These are phyloP conservation scores for Intellagama lesueurii DNA, from an alignment of 2,797 vertebrate species.

Conservation along the genomic window DNA sequence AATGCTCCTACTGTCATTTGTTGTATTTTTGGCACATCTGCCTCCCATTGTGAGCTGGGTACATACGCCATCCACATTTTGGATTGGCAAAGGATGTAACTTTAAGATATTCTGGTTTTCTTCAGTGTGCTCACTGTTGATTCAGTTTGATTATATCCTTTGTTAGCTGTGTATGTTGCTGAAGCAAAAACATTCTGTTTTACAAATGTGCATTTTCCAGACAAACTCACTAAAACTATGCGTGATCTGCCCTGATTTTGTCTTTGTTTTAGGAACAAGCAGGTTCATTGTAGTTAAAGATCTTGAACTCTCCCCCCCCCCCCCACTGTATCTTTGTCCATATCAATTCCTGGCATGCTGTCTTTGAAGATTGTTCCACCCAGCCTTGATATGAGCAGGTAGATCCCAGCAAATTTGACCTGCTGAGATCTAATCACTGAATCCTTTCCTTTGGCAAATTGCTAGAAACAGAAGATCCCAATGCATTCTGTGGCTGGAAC, in stretches of 20 bases:
- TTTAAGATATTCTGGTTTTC: not conserved
- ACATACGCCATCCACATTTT: not conserved
- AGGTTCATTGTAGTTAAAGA: not conserved
- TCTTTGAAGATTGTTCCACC: conserved; percentile 6
- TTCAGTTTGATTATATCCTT: not conserved
- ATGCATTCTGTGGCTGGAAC: not conserved
- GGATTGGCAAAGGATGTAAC: not conserved
- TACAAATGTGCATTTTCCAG: not conserved
- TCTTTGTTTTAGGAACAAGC: not conserved
- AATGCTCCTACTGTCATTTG: not conserved
- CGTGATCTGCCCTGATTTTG: not conserved
- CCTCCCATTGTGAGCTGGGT: not conserved
- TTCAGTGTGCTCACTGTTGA: not conserved
- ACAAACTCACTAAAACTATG: not conserved
- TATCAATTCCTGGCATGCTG: conserved; percentile 2
- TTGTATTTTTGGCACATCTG: not conserved
- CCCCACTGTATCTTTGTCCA: too few relatives aligned
- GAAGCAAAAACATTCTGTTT: not conserved
- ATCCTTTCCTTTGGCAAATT: conserved; percentile 21
- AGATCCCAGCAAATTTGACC: not conserved
- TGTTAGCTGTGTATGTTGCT: not conserved
- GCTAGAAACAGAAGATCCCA: conserved; percentile 11
- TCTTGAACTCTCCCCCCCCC: not conserved
- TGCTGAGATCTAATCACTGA: conserved; percentile 13
- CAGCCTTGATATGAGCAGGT: not conserved